Base-by-base conservation (phyloP, 1,140 invertebrate species). In the Eriosoma lanigerum region DNA sequence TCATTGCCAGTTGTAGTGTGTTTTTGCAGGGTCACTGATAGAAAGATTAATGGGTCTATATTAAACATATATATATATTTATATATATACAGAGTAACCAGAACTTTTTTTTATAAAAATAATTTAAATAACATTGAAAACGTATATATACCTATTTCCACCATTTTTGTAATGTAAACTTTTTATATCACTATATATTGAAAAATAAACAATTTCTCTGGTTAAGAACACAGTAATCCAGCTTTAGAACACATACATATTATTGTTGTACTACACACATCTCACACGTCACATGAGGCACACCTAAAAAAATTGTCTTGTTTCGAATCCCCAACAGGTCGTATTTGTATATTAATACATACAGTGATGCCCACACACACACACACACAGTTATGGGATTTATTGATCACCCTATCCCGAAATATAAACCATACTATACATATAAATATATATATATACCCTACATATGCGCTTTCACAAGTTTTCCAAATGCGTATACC, bases 391-490 rank as follows among this genome's bases (percentile, higher is more conserved):
- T 62, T n/a, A 56, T 19, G 21, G 56, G 75, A 78, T 78, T 78
- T 78, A 78, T 78, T 48, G 75, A 78, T 78, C 56, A 78, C 75
- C 38, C 75, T 58, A 62, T 19, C 56, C 32, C 24, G 24, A 72
- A 72, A 52, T 72, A 50, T 72, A 72, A 72, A 26, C 68, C n/a
- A n/a, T 56, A n/a, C 54, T 48, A 13, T 8, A 78, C 32, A 46
- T n/a, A 19, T 21, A 48, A 13, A 60, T 54, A 46, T 38, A 46
- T 56, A 60, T 21, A 26, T n/a, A 58, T 26, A 60, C 50, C 52
- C 24, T 48, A 78, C 75, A 62, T 60, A 78, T 62, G 75, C 21
- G 75, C 75, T 78, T 78, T 78, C 75, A 60, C 75, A 62, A 78
- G 75, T 78, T 78, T 78, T 78, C 75, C 75, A 62, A n/a, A 56